A percentile compares a stretch with the other conserved stretches of the same genome.
These are phyloP conservation scores for Notospermus geniculatus DNA, from an alignment of 1,140 invertebrate species.

Conservation along the genomic window DNA sequence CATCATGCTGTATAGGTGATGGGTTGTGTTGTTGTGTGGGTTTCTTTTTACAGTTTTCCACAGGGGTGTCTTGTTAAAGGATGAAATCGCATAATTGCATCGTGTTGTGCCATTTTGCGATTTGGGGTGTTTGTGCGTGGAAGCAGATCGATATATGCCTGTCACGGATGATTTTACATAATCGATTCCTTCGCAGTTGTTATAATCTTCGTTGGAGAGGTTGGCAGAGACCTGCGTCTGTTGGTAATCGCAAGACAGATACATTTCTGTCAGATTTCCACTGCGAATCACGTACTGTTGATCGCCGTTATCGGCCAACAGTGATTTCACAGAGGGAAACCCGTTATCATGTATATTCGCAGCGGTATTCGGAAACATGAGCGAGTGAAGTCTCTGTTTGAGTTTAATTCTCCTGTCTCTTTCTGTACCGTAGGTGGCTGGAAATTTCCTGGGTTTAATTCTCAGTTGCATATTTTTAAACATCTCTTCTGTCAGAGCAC, in stretches of 20 bases:
- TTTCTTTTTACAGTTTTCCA: conserved; percentile 8
- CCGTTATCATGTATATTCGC: background rate
- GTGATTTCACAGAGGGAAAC: conserved; percentile 1
- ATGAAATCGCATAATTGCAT: conserved; percentile 1
- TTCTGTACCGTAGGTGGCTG: conserved; percentile 9
- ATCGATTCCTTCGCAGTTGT: background rate
- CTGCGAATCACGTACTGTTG: conserved; percentile 6
- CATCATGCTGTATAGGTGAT: background rate
- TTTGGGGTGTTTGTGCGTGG: conserved; percentile 1
- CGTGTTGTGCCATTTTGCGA: background rate
- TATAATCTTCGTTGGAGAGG: conserved; percentile 1
- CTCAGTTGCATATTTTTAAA: background rate
- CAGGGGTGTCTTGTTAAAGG: conserved; percentile 1
- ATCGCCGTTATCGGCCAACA: background rate
- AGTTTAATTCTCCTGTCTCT: background rate
- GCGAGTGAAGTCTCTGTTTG: conserved; percentile 5
- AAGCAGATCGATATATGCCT: background rate
- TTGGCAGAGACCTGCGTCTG: background rate
- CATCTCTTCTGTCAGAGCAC: conserved; percentile 4
- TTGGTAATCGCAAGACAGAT: conserved; percentile 1
- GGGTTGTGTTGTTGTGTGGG: background rate
- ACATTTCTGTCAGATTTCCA: conserved; percentile 9
- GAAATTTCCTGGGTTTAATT: conserved; percentile 4
- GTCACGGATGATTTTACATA: background rate
- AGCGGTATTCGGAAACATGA: conserved; percentile 1